Conservation (phyloP, 2,797 vertebrate species). For the Melanotaenia boesemani region DNA sequence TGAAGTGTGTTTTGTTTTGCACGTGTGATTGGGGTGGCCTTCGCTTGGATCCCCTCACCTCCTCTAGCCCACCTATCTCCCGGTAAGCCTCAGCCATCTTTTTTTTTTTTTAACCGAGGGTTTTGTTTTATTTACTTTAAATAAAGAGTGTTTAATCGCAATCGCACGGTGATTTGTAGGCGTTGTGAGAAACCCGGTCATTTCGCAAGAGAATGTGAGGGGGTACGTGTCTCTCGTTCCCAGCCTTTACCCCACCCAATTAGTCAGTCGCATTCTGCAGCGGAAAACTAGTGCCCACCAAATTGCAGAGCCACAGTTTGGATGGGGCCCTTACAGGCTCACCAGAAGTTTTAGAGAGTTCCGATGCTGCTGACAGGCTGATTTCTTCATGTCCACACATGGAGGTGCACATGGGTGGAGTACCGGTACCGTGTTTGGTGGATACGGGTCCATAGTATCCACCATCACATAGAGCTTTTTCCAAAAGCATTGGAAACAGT, state of each 20-base stretch:
- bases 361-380: background rate
- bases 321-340: constrained; percentile 1
- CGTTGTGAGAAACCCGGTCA: constrained; percentile 10
- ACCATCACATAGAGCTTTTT: constrained; percentile 24
- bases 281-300: constrained; percentile 32
- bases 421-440: constrained; percentile 10
- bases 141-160: too few relatives aligned
- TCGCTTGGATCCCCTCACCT: too few relatives aligned
- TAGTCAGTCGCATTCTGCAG: background rate
- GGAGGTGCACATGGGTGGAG: constrained; percentile 1
- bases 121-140: too few relatives aligned
- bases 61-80: too few relatives aligned
- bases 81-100: too few relatives aligned
- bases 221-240: fast-evolving
- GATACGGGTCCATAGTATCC: too few relatives aligned
- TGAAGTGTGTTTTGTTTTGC: too few relatives aligned
- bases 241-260: fast-evolving
- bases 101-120: too few relatives aligned
- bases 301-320: constrained; percentile 1
- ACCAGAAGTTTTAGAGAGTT: background rate
- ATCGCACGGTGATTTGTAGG: too few relatives aligned
- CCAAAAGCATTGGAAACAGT: background rate
- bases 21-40: too few relatives aligned
- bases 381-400: constrained; percentile 7
- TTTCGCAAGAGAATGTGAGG: constrained; percentile 15